phyloP scores from a whole-genome alignment of 2,888 invertebrate species.

The Cremastinae sp. region DNA sequence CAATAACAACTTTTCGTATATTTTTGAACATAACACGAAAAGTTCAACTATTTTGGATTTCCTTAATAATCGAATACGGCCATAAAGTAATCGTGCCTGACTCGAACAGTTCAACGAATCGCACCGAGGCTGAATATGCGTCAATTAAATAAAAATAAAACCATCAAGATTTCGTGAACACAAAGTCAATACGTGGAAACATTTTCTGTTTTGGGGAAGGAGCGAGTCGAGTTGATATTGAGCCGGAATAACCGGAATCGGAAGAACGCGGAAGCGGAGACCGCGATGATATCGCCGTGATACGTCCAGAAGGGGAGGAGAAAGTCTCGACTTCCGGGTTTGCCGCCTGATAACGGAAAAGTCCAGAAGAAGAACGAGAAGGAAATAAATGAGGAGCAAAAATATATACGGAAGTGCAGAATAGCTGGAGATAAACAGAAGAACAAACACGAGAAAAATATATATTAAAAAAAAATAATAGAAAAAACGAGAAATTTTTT shows the following conservation, averaged over 20 bases:
- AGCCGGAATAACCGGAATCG: conserved; percentile 27
- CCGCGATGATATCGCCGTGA: conserved; percentile 6
- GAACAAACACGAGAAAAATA: not conserved
- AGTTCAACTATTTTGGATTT: no score
- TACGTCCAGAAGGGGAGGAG: not conserved
- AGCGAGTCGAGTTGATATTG: conserved; percentile 15
- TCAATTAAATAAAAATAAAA: no score
- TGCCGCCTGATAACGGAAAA: no score
- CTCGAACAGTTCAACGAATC: no score
- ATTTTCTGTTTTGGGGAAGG: not conserved
- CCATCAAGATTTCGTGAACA: no score
- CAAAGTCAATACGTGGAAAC: no score
- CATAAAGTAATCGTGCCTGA: no score
- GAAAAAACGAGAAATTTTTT: not conserved
- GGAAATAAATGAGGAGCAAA: not conserved
- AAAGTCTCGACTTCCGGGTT: conserved; percentile 1
- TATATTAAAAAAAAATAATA: not conserved
- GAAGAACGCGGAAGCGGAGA: conserved; percentile 51
- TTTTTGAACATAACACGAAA: no score
- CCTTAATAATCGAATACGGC: no score
- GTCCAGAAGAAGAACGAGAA: not conserved
- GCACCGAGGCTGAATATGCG: not conserved
- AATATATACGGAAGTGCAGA: not conserved
- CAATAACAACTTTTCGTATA: no score
- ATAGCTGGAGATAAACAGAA: no score